These are phyloP conservation scores for Microtus californicus DNA, from an alignment of 2,797 vertebrate species.

Conservation along the genomic window DNA sequence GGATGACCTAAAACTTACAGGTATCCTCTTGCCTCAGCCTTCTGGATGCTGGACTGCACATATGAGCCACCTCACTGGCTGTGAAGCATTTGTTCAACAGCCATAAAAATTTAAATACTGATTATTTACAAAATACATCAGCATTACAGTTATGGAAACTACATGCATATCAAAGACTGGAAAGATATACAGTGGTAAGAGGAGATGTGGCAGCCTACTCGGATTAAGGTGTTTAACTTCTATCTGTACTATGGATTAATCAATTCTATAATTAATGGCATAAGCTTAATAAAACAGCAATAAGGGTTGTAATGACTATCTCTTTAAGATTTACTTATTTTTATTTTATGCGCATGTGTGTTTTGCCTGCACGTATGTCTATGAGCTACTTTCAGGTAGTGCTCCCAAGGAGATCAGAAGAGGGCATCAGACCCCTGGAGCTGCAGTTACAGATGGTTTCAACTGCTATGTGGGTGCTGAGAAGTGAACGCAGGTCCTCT, in stretches of 20 bases:
- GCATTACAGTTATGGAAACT: not conserved
- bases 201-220: not conserved
- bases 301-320: not conserved
- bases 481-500: not conserved
- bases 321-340: not conserved
- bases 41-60: not conserved
- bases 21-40: not conserved
- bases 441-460: not conserved
- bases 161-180: not conserved
- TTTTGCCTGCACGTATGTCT: not conserved
- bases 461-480: not conserved
- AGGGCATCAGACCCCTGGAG: not conserved
- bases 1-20: not conserved
- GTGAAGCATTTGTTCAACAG: conserved; percentile 1
- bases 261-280: conserved; percentile 42
- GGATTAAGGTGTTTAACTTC: not conserved
- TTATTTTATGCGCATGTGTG: not conserved
- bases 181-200: conserved; percentile 37
- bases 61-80: not conserved
- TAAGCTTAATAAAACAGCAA: conserved; percentile 54
- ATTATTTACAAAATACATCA: conserved; percentile 9
- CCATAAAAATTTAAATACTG: not conserved
- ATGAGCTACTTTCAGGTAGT: not conserved
- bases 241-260: not conserved
- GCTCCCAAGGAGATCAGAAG: not conserved